Evolutionary conservation across 2,113 vertebrate genomes (phyloP).

Genomic region (Uria lomvia): DNA sequence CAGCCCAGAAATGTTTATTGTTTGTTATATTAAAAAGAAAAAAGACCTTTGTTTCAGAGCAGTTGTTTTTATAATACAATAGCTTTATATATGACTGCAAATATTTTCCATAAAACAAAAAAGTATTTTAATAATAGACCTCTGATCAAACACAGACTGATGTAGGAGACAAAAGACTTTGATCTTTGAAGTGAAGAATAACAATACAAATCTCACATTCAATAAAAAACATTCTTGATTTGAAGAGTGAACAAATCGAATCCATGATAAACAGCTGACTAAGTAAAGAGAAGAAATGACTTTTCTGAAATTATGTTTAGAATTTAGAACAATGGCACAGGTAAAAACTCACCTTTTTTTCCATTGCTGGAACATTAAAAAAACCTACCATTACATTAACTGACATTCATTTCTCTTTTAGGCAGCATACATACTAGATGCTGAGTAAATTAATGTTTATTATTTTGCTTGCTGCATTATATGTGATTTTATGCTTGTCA

Average conservation of each 20-base stretch:
- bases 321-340: background rate
- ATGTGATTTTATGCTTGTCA: background rate
- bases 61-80: background rate
- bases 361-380: background rate
- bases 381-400: background rate
- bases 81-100: background rate
- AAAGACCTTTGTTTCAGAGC: background rate
- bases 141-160: background rate
- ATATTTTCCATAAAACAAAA: background rate
- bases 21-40: background rate
- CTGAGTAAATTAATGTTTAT: background rate
- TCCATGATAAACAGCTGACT: background rate
- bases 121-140: background rate
- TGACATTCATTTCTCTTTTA: background rate
- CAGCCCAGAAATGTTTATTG: background rate
- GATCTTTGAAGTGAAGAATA: slow-evolving; percentile 5
- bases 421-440: background rate
- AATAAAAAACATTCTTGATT: background rate
- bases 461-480: background rate
- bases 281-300: background rate
- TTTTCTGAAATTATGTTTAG: background rate
- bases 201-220: background rate
- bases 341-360: background rate
- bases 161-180: background rate
- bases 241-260: background rate